phyloP scores from a whole-genome alignment of 2,113 vertebrate species.

The Ondatra zibethicus region DNA sequence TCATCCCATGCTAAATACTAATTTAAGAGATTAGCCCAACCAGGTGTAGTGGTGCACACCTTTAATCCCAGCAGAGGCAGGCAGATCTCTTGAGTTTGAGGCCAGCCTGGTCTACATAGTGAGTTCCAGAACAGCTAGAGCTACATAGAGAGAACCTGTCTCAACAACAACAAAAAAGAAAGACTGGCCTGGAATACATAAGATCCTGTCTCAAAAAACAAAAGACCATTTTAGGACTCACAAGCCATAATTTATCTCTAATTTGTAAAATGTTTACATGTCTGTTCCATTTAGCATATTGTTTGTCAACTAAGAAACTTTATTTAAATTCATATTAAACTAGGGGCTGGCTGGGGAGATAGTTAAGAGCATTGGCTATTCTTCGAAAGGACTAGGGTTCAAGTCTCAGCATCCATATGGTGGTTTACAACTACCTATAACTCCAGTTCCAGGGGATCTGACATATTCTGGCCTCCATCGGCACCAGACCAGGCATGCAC shows the following conservation, averaged over 20 bases:
- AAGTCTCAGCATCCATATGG: background rate
- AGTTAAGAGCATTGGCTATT: background rate
- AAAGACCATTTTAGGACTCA: background rate
- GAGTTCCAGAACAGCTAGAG: background rate
- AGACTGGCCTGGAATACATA: background rate
- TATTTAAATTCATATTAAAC: background rate
- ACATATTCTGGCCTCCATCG: background rate
- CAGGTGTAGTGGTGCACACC: background rate
- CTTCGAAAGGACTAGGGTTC: background rate
- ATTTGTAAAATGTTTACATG: background rate
- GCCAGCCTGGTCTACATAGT: background rate
- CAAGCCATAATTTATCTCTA: background rate
- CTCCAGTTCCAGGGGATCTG: background rate
- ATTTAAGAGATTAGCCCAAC: background rate
- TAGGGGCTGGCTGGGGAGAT: background rate
- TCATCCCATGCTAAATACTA: background rate
- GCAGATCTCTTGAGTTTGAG: background rate
- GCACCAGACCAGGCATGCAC: background rate
- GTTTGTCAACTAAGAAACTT: conserved; percentile 27
- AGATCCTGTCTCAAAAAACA: background rate
- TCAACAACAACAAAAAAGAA: no score
- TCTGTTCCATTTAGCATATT: conserved; percentile 7
- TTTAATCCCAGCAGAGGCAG: background rate
- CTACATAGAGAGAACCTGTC: background rate
- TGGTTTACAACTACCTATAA: background rate